Conservation (phyloP, 2,113 vertebrate species). For the Etheostoma spectabile region DNA sequence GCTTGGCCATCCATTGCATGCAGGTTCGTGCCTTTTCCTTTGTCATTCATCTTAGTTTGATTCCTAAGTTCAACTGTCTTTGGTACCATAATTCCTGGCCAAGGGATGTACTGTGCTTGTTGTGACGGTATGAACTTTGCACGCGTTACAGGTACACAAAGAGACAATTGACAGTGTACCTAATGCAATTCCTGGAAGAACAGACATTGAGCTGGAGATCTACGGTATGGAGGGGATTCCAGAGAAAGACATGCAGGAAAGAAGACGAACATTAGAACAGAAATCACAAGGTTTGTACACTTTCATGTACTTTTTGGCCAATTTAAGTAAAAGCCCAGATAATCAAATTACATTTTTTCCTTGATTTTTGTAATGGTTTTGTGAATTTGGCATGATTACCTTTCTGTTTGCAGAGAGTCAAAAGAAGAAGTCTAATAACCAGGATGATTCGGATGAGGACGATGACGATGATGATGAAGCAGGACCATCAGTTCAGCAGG, state of each 20-base stretch:
- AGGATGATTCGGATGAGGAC: slow-evolving; percentile 96
- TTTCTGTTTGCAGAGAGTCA: slow-evolving; percentile 87
- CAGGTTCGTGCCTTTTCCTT: slow-evolving; percentile 84
- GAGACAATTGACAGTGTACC: slow-evolving; percentile 98
- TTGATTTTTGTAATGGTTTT: not conserved
- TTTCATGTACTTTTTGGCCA: too few species aligned
- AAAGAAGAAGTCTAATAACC: slow-evolving; percentile 93
- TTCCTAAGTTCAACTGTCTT: not conserved
- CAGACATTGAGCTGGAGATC: slow-evolving; percentile 98
- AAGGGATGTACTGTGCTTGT: not conserved
- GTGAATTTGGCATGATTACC: not conserved
- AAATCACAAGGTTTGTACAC: slow-evolving; percentile 92
- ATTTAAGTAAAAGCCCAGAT: not conserved
- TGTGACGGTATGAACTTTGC: not conserved
- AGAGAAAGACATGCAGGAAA: slow-evolving; percentile 98
- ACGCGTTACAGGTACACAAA: slow-evolving; percentile 92
- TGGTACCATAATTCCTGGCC: not conserved
- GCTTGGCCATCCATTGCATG: slow-evolving; percentile 99
- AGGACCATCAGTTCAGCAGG: slow-evolving; percentile 92
- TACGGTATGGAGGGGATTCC: slow-evolving; percentile 99
- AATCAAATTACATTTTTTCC: not conserved
- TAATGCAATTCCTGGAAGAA: slow-evolving; percentile 98
- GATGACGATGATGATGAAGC: slow-evolving; percentile 93
- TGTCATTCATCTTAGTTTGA: not conserved
- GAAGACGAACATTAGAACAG: slow-evolving; percentile 94